A percentile compares a stretch with the other conserved stretches of the same genome.
Conservation (phyloP, 2,113 vertebrate species). For the Melanotaenia duboulayi region DNA sequence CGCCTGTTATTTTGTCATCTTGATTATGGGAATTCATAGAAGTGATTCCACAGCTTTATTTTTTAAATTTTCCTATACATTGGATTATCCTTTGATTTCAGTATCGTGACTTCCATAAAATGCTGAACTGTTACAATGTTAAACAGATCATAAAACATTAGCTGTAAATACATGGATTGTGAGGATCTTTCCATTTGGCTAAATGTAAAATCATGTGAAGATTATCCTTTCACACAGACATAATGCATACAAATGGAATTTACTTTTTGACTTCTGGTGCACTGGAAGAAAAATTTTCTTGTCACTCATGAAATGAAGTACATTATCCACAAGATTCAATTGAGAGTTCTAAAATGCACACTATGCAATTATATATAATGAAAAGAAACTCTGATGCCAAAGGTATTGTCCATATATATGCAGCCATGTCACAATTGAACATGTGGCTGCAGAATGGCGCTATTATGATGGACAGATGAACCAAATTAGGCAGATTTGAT, state of each 20-base stretch:
- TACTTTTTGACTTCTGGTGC: not conserved
- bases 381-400: conserved; percentile 49
- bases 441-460: conserved; percentile 47
- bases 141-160: not conserved
- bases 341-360: conserved; percentile 30
- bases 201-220: conserved; percentile 17
- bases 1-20: conserved; percentile 73
- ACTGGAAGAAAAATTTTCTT: conserved; percentile 27
- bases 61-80: not conserved
- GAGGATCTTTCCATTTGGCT: not conserved
- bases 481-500: conserved; percentile 72
- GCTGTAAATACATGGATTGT: not conserved
- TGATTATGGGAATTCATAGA: conserved; percentile 63
- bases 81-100: conserved; percentile 9
- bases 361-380: conserved; percentile 59
- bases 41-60: conserved; percentile 49
- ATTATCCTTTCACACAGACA: conserved; percentile 10
- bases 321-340: conserved; percentile 42
- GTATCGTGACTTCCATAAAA: not conserved
- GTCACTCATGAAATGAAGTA: conserved; percentile 48
- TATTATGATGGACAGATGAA: conserved; percentile 67
- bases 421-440: conserved; percentile 52
- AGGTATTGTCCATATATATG: conserved; percentile 54
- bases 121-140: not conserved
- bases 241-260: conserved; percentile 1